These are phyloP conservation scores for Lordiphosa collinella DNA, from an alignment of 1,140 invertebrate species.

Conservation along the genomic window DNA sequence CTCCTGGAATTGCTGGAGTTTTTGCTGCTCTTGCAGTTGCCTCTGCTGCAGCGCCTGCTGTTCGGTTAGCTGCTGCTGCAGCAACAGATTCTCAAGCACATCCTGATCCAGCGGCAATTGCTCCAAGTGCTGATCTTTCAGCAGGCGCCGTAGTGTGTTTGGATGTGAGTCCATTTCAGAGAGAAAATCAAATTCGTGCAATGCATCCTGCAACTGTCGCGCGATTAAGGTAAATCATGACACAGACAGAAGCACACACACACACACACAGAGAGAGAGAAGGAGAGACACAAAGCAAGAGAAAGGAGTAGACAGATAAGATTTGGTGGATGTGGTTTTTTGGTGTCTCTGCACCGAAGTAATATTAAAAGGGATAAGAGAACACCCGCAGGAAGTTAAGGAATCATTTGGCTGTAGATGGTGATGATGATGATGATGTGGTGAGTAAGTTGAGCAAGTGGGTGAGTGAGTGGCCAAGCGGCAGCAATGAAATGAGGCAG, in stretches of 20 bases:
- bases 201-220: conserved; percentile 89
- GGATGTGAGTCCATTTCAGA: conserved; percentile 80
- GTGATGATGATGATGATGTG: background rate
- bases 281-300: conserved; percentile 16
- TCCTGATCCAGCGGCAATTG: conserved; percentile 48
- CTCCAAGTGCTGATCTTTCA: conserved; percentile 78
- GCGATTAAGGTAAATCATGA: conserved; percentile 49
- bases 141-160: conserved; percentile 60
- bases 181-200: conserved; percentile 93
- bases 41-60: conserved; percentile 37
- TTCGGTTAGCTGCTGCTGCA: conserved; percentile 30
- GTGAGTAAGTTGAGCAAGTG: background rate
- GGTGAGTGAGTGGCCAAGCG: background rate
- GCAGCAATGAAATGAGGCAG: too few species aligned
- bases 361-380: background rate
- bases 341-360: background rate
- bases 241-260: conserved; percentile 34
- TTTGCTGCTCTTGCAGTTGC: conserved; percentile 35
- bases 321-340: background rate
- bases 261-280: conserved; percentile 4
- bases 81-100: conserved; percentile 34
- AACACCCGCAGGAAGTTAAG: background rate
- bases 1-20: conserved; percentile 37
- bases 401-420: too few species aligned
- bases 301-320: background rate